A percentile compares a stretch with the other conserved stretches of the same genome.
These are phyloP conservation scores for Drosophila kepulauana DNA, from an alignment of 1,140 invertebrate genomes.

Conservation along the genomic window DNA sequence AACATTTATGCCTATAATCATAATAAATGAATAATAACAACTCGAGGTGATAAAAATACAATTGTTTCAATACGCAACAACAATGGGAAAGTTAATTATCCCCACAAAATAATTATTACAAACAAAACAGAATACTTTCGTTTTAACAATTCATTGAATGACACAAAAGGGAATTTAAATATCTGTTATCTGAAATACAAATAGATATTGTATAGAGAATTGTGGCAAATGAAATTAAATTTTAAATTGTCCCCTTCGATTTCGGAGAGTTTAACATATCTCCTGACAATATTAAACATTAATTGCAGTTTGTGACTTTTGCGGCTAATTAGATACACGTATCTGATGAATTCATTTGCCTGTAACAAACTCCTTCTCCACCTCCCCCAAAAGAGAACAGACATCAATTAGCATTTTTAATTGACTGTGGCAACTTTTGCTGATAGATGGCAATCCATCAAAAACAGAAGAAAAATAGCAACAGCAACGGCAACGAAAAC, in stretches of 20 bases:
- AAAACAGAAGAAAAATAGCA: neutral
- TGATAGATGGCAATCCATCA: constrained; percentile 51
- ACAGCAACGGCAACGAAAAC: constrained; percentile 12
- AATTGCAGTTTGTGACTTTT: constrained; percentile 49
- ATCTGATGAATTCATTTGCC: constrained; percentile 25
- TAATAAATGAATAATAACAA: no score
- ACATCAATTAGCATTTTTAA: constrained; percentile 79
- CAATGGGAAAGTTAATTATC: no score
- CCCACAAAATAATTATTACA: neutral
- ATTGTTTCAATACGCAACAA: no score
- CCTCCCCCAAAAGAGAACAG: constrained; percentile 12
- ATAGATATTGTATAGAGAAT: neutral
- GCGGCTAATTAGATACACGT: constrained; percentile 37
- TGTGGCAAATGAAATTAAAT: constrained; percentile 1
- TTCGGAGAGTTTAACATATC: constrained; percentile 23
- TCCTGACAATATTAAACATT: constrained; percentile 46
- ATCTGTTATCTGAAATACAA: neutral
- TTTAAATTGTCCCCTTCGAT: neutral
- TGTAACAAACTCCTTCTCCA: constrained; percentile 15
- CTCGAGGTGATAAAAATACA: no score
- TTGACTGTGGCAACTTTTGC: constrained; percentile 55
- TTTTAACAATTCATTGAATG: constrained; percentile 1
- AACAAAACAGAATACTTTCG: neutral
- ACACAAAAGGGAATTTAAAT: neutral
- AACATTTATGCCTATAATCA: no score